Evolutionary conservation across 2,113 vertebrate species (phyloP).

Genomic region (Noturus placidus): DNA sequence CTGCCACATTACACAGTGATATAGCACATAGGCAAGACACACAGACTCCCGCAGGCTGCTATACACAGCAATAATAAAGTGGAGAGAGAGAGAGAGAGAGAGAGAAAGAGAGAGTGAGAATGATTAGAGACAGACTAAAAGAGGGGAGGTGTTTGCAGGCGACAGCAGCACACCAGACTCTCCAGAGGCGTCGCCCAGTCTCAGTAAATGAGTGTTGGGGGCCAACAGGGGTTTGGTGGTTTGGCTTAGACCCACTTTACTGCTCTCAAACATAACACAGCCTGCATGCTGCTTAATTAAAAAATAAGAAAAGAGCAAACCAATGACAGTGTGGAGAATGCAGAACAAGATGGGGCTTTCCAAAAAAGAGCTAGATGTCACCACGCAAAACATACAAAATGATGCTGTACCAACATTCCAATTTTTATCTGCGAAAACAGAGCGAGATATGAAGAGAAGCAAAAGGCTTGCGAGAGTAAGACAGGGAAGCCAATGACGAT

Average conservation of each 20-base stretch:
- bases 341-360: conserved; percentile 26
- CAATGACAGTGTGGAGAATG: background rate
- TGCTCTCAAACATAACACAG: conserved; percentile 16
- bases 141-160: background rate
- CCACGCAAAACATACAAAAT: conserved; percentile 10
- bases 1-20: background rate
- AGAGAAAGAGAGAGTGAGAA: background rate
- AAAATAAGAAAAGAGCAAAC: conserved; percentile 25
- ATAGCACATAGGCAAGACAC: background rate
- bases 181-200: conserved; percentile 36
- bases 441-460: background rate
- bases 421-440: conserved; percentile 11
- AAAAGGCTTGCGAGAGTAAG: background rate
- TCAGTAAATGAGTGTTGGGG: conserved; percentile 12
- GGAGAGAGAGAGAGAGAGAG: background rate
- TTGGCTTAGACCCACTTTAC: conserved; percentile 27
- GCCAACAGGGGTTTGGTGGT: conserved; percentile 8
- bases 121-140: background rate
- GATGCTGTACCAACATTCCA: conserved; percentile 10
- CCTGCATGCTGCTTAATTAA: conserved; percentile 35
- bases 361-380: background rate
- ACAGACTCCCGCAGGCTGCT: conserved; percentile 19
- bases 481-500: conserved; percentile 57
- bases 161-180: conserved; percentile 27
- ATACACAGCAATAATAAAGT: background rate